Base-by-base conservation (phyloP, 1,140 invertebrate genomes). In the Hydropsyche tenuis region DNA sequence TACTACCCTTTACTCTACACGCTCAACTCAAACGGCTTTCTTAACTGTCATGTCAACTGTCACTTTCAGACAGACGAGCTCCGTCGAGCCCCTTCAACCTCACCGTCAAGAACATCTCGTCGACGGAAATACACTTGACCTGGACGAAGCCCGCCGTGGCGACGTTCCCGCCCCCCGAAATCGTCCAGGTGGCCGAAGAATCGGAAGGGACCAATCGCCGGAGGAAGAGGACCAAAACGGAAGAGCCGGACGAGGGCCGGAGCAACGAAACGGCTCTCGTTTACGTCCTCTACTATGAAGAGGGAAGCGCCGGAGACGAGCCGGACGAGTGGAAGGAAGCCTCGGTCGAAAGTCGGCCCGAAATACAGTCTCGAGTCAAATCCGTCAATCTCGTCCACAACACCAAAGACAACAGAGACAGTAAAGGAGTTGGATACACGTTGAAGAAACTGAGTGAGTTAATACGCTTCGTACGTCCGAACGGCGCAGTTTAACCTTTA, bases 11-110 rank as follows among this genome's bases (percentile, higher is more conserved):
- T n/a, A n/a, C n/a, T n/a, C n/a, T n/a, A n/a, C n/a, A n/a, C n/a
- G n/a, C n/a, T n/a, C n/a, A n/a, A n/a, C n/a, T n/a, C n/a, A n/a
- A n/a, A n/a, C n/a, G n/a, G n/a, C n/a, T n/a, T n/a, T n/a, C n/a
- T n/a, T n/a, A 9, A 37, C 3, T 37, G 30, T 37, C 30, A 9
- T n/a, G n/a, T n/a, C n/a, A 37, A 37, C 3, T 9, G 30, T 37
- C 30, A 37, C 30, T 37, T 37, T 9, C 30, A 37, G 30, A 37
- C 3, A 3, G 30, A 3, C 30, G 30, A 93, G 93, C 93, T 83
- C 93, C 93, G 82, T 92, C 89, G 81, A 91, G 92, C 80, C 94
- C 94, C 64, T 85, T 89, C 79, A 94, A 95, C 85, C 86, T 96
- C 73, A 92, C 89, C 74, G 87, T 93, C 14, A 85, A 90, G 73